phyloP scores from a whole-genome alignment of 2,113 vertebrate genomes.

The Numenius arquata region DNA sequence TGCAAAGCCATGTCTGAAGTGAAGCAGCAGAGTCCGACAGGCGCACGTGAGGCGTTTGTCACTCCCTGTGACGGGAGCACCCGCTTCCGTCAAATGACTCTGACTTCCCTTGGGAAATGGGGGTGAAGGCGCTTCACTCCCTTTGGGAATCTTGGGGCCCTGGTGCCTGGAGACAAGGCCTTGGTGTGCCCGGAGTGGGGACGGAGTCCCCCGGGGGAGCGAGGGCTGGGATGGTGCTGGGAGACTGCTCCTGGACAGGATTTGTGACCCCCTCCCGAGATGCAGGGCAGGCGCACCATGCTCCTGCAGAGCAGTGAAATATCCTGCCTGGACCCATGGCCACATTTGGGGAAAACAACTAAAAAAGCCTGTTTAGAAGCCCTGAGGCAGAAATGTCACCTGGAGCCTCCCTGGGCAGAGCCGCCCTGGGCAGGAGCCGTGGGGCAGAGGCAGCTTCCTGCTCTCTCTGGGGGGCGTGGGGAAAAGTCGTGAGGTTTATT shows the following conservation, averaged over 20 bases:
- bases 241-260: background rate
- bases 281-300: rapidly evolving
- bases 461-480: background rate
- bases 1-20: background rate
- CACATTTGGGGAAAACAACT: background rate
- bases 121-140: background rate
- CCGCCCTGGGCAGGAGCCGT: background rate
- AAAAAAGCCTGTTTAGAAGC: background rate
- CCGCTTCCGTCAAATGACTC: background rate
- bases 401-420: background rate
- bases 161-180: background rate
- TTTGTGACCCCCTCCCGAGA: background rate
- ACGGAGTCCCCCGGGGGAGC: background rate
- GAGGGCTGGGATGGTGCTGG: background rate
- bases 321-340: too few species aligned
- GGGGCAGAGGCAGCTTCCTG: background rate
- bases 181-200: background rate
- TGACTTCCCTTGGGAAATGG: background rate
- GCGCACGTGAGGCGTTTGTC: too few species aligned
- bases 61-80: background rate
- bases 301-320: background rate
- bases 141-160: background rate
- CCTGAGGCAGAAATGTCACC: background rate
- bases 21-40: background rate
- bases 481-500: background rate